Base-by-base conservation (phyloP, 2,797 vertebrate species). In the Sphenodon punctatus region DNA sequence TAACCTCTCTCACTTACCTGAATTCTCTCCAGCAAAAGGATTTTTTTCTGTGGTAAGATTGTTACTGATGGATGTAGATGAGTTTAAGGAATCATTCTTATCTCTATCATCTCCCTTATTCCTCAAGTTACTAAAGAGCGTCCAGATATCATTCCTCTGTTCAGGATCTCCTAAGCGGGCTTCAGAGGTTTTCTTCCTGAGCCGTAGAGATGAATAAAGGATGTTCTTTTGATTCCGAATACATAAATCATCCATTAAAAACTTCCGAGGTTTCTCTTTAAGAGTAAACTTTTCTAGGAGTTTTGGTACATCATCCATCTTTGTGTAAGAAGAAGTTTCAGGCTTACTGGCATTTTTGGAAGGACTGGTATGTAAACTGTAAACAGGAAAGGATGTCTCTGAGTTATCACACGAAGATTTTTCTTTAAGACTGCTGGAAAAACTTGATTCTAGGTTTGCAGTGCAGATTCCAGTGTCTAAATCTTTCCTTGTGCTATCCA, bases 121-220 rank as follows among this genome's bases (percentile, higher is more conserved):
- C 46, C 91, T 93, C 65, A 97, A 84, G 74, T 94, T 97, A 55
- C 87, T 87, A 11, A 97, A 96, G 43, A 97, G 88, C 0, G 85
- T 94, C 86, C 89, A 91, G 66, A 97, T 85, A 73, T 97, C 95
- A 42, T 75, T 83, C 39, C 78, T 93, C 17, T 73, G 90, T 63
- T 67, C 68, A 53, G 84, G 59, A 38, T 79, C 85, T 68, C 67
- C 84, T 22, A 80, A 16, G 12, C 43, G 71, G 42, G 36, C 84
- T 79, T 91, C 91, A 5, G 63, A 58, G 67, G 67, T 51, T 73
- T 85, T 90, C 51, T 78, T 96, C 87, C 86, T 96, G 68, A 96
- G 85, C 86, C 96, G 93, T 77, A 96, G 78, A 17, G 97, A 97
- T 14, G 97, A 97, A 91, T 97, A 97, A 27, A 96, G 75, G 27